Base-by-base conservation (phyloP, 2,888 invertebrate species). In the Dynastes maya region DNA sequence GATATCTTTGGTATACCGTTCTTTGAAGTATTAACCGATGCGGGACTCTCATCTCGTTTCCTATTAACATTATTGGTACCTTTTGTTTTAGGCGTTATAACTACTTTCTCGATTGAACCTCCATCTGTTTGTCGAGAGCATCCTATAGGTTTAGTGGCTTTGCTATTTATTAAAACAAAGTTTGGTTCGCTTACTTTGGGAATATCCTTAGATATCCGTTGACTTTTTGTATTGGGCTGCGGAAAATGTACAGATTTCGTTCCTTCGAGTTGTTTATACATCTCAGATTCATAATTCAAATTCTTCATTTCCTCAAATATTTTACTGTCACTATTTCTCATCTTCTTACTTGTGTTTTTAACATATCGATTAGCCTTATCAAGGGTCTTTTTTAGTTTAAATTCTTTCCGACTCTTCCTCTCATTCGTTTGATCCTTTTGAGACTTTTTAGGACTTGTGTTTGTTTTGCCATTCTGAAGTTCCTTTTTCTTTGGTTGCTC, bases 91-190 rank as follows among this genome's bases (percentile, higher is more conserved):
- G 76, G 40, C n/a, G 51, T 2, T 22, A 32, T 40, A n/a, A 45
- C 9, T 40, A 61, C 37, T 40, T 58, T 58, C 5, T 45, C 13
- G 4, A 51, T 29, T 2, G 64, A 29, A 11, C n/a, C 22, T 5
- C 5, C 49, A 1, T 37, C n/a, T 13, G 53, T 22, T n/a, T 72
- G 27, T 51, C 51, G 8, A 49, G 11, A 0, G 8, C n/a, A 8
- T 29, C 13, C 40, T n/a, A 6, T 29, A 2, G 45, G 8, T 22
- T 51, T 64, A 6, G n/a, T 61, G 4, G 27, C 29, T 58, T 58
- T 61, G 16, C 61, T 61, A 13, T 22, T 45, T 11, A 72, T 61
- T 27, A 72, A 72, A 11, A 72, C 40, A 22, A 72, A 72, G 37
- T 72, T 72, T 8, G 72, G 40, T 72, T 72, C 61, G 27, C 22